A percentile compares a stretch with the other conserved stretches of the same genome.
Conservation (phyloP, 2,797 vertebrate species). For the Peromyscus eremicus region DNA sequence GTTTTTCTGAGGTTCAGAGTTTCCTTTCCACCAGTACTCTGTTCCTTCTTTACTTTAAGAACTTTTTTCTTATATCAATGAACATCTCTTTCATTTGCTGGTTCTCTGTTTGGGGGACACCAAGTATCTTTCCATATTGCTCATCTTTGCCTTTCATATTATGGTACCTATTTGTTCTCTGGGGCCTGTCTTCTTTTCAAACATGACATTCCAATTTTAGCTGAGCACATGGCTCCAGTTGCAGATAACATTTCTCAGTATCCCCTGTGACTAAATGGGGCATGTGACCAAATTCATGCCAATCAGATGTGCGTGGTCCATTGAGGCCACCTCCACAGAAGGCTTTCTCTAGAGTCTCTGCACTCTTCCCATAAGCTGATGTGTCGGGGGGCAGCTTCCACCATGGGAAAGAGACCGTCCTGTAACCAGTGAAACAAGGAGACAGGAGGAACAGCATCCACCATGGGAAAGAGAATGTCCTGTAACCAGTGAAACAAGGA, state of each 20-base stretch:
- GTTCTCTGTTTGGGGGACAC: slow-evolving; percentile 23
- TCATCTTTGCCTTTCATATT: slow-evolving; percentile 34
- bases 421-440: background rate
- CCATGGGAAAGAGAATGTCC: background rate
- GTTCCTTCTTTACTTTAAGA: slow-evolving; percentile 18
- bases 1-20: background rate
- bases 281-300: background rate
- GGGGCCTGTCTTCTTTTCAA: slow-evolving; percentile 6
- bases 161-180: background rate
- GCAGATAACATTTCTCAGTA: background rate
- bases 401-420: background rate
- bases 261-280: background rate
- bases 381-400: background rate
- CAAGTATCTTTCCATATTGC: background rate
- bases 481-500: background rate
- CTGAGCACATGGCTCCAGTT: background rate
- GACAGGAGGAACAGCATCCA: background rate
- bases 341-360: background rate
- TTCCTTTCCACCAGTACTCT: background rate
- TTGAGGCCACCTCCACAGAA: background rate
- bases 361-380: background rate
- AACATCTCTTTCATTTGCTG: slow-evolving; percentile 37
- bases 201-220: slow-evolving; percentile 13
- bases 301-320: background rate
- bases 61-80: background rate